Evolutionary conservation across 2,888 invertebrate species (phyloP).

Genomic region (Teleiodes luculella): DNA sequence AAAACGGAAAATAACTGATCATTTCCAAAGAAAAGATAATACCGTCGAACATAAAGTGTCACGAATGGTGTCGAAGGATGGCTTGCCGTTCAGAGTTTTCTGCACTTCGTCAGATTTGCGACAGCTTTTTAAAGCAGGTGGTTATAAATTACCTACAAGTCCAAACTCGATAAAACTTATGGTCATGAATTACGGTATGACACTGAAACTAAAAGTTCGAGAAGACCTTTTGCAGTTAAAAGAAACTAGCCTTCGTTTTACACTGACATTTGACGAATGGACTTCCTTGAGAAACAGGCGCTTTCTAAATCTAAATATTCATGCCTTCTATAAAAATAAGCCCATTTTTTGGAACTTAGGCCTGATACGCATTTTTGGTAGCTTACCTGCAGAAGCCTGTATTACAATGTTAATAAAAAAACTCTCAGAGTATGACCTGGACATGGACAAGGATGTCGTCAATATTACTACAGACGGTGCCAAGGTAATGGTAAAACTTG

Average conservation of each 20-base stretch:
- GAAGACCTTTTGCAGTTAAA: conserved; percentile 19
- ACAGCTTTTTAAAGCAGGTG: conserved; percentile 14
- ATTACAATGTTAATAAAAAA: neutral
- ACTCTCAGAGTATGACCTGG: neutral
- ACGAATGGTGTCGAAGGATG: conserved; percentile 25
- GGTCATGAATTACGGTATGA: conserved; percentile 25
- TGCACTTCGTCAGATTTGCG: conserved; percentile 20
- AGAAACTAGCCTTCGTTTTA: conserved; percentile 20
- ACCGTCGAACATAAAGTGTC: too few relatives aligned
- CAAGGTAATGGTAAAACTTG: conserved; percentile 33
- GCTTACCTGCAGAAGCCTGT: neutral
- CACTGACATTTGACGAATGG: conserved; percentile 26
- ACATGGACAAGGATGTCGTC: conserved; percentile 31
- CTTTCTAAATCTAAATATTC: conserved; percentile 21
- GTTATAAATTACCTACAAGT: conserved; percentile 16
- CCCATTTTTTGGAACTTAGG: neutral
- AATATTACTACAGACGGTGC: conserved; percentile 34
- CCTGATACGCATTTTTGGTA: neutral
- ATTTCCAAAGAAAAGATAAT: too few relatives aligned
- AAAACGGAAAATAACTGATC: too few relatives aligned
- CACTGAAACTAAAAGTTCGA: conserved; percentile 20
- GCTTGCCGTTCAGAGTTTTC: conserved; percentile 23
- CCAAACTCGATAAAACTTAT: conserved; percentile 22
- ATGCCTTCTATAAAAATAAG: neutral
- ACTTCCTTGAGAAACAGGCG: conserved; percentile 23